Evolutionary conservation across 2,888 invertebrate species (phyloP), one percentile per base, ranked within the genome.

Genomic region (Platycnemis pennipes): DNA sequence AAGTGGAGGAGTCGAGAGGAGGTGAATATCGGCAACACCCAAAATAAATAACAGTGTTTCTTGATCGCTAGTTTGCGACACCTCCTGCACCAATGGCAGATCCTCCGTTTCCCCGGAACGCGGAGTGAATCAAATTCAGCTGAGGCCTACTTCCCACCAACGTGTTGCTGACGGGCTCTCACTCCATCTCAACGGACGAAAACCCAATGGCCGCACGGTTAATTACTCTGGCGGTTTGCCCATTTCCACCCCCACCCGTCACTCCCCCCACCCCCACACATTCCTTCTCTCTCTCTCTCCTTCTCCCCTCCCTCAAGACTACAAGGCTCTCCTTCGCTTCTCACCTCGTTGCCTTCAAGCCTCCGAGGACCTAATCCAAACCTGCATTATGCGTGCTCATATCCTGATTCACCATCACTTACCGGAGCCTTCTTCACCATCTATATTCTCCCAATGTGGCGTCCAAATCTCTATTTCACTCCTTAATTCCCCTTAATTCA

Each of bases 171-270:
- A 63, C 91, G 91, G 91, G 42, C 69, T 91, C 63, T 91, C 91
- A 91, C 63, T 91, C n/a, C 63, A 91, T 91, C 91, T 44, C 91
- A 69, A 91, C 69, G 69, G 44, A 69, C 69, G 91, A 53, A 89
- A 89, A 63, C 91, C 91, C 91, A 44, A 44, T 69, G 91, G 69
- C 69, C 91, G 44, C 91, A 91, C 63, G 91, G 63, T 91, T 91
- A 91, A 91, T 91, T 91, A 91, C 91, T 91, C 44, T 69, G 44
- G 19, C 37, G 37, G 77, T 31, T 77, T 77, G 63, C 63, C 91
- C n/a, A 7, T 86, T 87, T 87, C 63, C 63, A 13, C 19, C 56
- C 3, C 3, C 53, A 7, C 3, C 53, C 89, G n/a, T 49, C 49
- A 56, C 11, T 22, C 19, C 63, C 63, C 63, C 53, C n/a, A n/a